phyloP scores from a whole-genome alignment of 2,113 vertebrate genomes.

The Lepisosteus osseus region DNA sequence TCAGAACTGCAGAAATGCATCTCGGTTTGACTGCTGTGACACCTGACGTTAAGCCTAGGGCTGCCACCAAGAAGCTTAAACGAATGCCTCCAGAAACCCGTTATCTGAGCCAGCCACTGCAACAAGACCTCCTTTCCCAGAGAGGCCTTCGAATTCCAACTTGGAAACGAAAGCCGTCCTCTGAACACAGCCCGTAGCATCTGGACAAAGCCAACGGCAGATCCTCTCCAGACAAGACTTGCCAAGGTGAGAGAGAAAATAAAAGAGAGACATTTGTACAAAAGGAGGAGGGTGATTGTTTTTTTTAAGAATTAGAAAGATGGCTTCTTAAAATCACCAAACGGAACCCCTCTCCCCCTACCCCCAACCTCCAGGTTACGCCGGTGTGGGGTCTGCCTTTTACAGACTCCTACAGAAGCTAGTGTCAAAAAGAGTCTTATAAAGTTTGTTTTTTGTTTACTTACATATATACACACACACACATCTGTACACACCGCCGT shows the following conservation, averaged over 20 bases:
- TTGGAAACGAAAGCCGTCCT: background rate
- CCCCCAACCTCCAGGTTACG: background rate
- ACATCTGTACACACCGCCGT: slow-evolving; percentile 3
- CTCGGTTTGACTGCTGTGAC: too few species aligned
- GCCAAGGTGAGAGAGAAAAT: background rate
- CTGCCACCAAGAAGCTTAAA: too few species aligned
- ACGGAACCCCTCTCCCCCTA: background rate
- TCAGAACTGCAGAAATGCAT: too few species aligned
- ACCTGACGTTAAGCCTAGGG: too few species aligned
- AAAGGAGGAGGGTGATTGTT: background rate
- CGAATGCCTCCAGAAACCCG: background rate
- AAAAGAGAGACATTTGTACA: background rate
- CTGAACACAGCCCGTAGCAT: background rate
- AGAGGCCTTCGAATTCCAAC: too few species aligned
- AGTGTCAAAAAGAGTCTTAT: background rate
- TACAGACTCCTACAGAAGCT: background rate
- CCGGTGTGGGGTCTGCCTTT: background rate
- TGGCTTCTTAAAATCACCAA: too few species aligned
- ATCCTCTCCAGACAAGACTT: background rate
- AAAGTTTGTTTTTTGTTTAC: background rate
- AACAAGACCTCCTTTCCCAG: background rate
- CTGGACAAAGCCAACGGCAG: background rate
- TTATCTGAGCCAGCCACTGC: background rate
- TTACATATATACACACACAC: slow-evolving; percentile 8
- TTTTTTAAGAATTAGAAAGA: background rate